phyloP scores from a whole-genome alignment of 2,888 invertebrate genomes.

The Xylota sylvarum region DNA sequence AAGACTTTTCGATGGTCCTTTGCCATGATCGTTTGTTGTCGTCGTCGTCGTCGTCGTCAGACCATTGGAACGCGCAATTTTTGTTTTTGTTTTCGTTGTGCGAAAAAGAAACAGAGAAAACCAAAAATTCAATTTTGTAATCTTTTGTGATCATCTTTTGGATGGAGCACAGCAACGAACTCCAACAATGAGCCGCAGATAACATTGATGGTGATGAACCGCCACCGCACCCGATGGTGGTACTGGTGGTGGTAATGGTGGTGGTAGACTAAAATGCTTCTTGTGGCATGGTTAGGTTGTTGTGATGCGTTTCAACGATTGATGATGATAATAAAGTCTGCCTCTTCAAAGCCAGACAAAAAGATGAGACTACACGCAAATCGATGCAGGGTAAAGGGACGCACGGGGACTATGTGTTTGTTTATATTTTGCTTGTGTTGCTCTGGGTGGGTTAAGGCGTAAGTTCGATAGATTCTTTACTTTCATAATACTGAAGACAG shows the following conservation, averaged over 20 bases:
- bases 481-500: too few species aligned
- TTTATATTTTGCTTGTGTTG: background rate
- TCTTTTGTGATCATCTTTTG: constrained; percentile 74
- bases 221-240: constrained; percentile 48
- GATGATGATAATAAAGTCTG: constrained; percentile 62
- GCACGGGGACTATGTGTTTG: background rate
- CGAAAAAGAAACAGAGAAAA: constrained; percentile 49
- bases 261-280: constrained; percentile 36
- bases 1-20: constrained; percentile 54
- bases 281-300: constrained; percentile 48
- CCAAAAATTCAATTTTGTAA: constrained; percentile 76
- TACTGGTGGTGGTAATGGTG: constrained; percentile 6
- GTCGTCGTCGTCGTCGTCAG: constrained; percentile 9
- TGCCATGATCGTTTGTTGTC: constrained; percentile 15
- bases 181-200: constrained; percentile 61
- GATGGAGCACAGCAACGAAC: constrained; percentile 42
- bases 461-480: too few species aligned
- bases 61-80: constrained; percentile 63
- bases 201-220: constrained; percentile 73
- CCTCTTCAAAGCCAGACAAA: constrained; percentile 33
- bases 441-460: background rate
- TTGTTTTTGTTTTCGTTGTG: constrained; percentile 43
- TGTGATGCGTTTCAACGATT: constrained; percentile 63
- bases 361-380: constrained; percentile 46
- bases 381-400: constrained; percentile 13